A percentile compares a stretch with the other conserved stretches of the same genome.
These are phyloP conservation scores for Scaptomyza tumidula DNA, from an alignment of 2,888 invertebrate species.

Conservation along the genomic window DNA sequence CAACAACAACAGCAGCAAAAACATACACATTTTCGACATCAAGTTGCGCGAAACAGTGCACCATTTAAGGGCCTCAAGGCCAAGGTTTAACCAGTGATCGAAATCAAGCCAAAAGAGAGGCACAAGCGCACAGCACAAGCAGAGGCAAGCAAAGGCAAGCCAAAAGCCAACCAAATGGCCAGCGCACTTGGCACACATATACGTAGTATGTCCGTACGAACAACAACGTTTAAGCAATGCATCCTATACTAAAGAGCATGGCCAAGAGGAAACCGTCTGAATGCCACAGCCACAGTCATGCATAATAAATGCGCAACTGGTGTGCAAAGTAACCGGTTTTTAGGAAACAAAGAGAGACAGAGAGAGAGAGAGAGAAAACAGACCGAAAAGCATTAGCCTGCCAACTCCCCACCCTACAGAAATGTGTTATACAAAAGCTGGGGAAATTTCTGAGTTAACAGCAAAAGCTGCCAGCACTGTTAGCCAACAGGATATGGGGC, in stretches of 20 bases:
- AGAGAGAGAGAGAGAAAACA: conserved; percentile 13
- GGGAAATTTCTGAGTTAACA: conserved; percentile 56
- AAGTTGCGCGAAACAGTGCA: conserved; percentile 45
- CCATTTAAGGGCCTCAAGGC: conserved; percentile 83
- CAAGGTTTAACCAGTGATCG: conserved; percentile 77
- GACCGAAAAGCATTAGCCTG: neutral
- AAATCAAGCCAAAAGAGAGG: conserved; percentile 44
- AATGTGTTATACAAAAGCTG: conserved; percentile 60
- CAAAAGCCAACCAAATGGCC: conserved; percentile 15
- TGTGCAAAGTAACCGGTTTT: conserved; percentile 78
- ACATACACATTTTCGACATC: conserved; percentile 34
- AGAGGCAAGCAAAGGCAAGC: conserved; percentile 12
- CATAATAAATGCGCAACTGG: conserved; percentile 80
- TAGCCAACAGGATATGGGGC: conserved; percentile 53
- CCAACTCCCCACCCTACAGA: neutral
- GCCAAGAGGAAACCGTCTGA: conserved; percentile 38
- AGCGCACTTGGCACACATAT: conserved; percentile 59
- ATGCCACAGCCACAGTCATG: conserved; percentile 51
- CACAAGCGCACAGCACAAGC: conserved; percentile 11
- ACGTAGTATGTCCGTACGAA: neutral
- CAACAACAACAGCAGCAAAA: conserved; percentile 8
- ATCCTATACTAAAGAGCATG: conserved; percentile 26
- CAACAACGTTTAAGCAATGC: conserved; percentile 15
- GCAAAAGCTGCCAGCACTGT: conserved; percentile 59
- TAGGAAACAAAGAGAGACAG: conserved; percentile 46